A percentile compares a stretch with the other conserved stretches of the same genome.
Evolutionary conservation across 2,888 invertebrate species (phyloP).

Genomic region (Molanna angustata): DNA sequence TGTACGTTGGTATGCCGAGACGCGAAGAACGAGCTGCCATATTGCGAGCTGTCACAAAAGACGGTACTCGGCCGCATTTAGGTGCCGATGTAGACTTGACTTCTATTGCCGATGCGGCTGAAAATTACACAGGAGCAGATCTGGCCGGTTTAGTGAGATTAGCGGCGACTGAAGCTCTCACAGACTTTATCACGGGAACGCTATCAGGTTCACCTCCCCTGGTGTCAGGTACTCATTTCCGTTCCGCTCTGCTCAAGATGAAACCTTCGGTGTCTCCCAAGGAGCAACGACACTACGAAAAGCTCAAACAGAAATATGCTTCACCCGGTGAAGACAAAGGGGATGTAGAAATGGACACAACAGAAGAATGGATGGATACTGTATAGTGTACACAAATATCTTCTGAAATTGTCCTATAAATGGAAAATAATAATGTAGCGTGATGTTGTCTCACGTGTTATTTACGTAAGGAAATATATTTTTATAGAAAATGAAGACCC

Average conservation of each 20-base stretch:
- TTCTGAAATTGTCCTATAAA: neutral
- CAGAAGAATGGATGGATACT: constrained; percentile 55
- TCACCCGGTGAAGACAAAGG: constrained; percentile 51
- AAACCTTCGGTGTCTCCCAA: constrained; percentile 83
- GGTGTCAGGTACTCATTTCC: constrained; percentile 71
- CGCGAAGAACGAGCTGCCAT: constrained; percentile 82
- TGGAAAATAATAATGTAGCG: neutral
- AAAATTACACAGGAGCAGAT: constrained; percentile 93
- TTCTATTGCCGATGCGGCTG: constrained; percentile 64
- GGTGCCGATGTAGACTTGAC: constrained; percentile 73
- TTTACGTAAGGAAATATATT: no score
- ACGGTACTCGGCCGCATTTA: constrained; percentile 75
- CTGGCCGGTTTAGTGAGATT: constrained; percentile 85
- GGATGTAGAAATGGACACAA: constrained; percentile 58
- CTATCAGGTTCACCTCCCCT: constrained; percentile 55
- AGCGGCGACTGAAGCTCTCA: constrained; percentile 77
- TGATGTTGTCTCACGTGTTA: neutral
- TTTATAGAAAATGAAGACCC: no score
- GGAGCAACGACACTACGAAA: constrained; percentile 76
- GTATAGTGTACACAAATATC: constrained; percentile 34
- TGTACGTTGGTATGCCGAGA: constrained; percentile 87
- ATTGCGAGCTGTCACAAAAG: constrained; percentile 83
- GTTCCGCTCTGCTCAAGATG: constrained; percentile 71
- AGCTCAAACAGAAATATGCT: constrained; percentile 65
- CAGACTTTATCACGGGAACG: constrained; percentile 63